Base-by-base conservation (phyloP, 2,113 vertebrate species). In the Tiliqua scincoides region DNA sequence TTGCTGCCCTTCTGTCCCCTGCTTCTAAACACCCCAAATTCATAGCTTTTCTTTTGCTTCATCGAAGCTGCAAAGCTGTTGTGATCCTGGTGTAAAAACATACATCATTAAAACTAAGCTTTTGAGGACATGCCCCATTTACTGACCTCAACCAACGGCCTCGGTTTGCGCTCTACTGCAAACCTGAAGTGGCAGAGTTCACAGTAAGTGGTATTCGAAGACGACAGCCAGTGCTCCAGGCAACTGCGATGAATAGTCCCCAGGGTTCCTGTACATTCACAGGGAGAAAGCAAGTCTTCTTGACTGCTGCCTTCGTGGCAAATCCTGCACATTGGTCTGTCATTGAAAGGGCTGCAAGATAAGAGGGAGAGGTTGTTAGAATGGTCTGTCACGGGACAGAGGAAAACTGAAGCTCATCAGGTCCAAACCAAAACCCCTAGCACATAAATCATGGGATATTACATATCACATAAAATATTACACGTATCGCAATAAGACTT, bases 181-280 rank as follows among this genome's bases (percentile, higher is more conserved):
- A 98, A 98, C 93, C 97, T 97, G 96, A 97, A 98, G 94, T 97
- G 97, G 96, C 98, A 98, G 95, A 98, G 97, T 94, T 98, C 97
- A 88, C 97, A 98, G 96, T 95, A 97, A 95, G 96, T 98, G 95
- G 97, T 98, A 90, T 98, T 97, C 54, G 98, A 98, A 85, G 97
- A 96, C 0, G 98, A 98, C 88, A 98, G 96, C 98, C 98, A 98
- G 90, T 92, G 97, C 90, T 98, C 97, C 95, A 98, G 96, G 95
- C 98, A 98, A 96, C 97, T 97, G 87, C 97, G 97, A 94, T 98
- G 98, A 91, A 98, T 97, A 88, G 97, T 97, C 80, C 97, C 97
- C 95, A 98, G 85, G 18, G 96, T 98, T 70, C 98, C 98, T 0
- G 96, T 96, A 75, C 98, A 98, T 89, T 98, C 95, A 2, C 98